Evolutionary conservation across 2,888 invertebrate genomes (phyloP).

Genomic region (Himalopsyche kuldschensis): DNA sequence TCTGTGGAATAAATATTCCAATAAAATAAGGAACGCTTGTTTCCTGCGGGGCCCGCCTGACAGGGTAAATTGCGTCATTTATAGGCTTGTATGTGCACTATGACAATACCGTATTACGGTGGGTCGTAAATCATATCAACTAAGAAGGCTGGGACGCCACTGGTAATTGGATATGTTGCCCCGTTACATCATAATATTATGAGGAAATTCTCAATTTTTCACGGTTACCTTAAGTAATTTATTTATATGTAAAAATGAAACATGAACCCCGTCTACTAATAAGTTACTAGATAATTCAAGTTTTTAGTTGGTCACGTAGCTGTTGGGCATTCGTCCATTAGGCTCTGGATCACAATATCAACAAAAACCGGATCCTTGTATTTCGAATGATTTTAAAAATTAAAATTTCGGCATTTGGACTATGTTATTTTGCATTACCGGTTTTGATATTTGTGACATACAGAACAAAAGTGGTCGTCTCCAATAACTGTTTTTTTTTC

Average conservation of each 20-base stretch:
- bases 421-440: too few relatives aligned
- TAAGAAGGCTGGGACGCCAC: background rate
- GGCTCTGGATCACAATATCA: too few relatives aligned
- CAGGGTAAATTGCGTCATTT: conserved; percentile 1
- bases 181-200: background rate
- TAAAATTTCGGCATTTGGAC: too few relatives aligned
- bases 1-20: background rate
- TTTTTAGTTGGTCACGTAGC: too few relatives aligned
- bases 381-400: too few relatives aligned
- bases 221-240: background rate
- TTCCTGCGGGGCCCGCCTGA: background rate
- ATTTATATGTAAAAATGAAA: background rate
- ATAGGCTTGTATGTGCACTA: background rate
- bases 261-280: background rate
- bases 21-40: background rate
- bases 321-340: too few relatives aligned
- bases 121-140: background rate
- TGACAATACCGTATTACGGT: background rate
- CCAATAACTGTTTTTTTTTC: too few relatives aligned
- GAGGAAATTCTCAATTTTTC: background rate
- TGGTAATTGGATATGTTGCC: background rate
- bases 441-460: too few relatives aligned
- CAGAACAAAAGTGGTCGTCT: too few relatives aligned
- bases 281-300: background rate
- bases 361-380: too few relatives aligned